Base-by-base conservation (phyloP, 2,113 vertebrate species). In the Hylia prasina region DNA sequence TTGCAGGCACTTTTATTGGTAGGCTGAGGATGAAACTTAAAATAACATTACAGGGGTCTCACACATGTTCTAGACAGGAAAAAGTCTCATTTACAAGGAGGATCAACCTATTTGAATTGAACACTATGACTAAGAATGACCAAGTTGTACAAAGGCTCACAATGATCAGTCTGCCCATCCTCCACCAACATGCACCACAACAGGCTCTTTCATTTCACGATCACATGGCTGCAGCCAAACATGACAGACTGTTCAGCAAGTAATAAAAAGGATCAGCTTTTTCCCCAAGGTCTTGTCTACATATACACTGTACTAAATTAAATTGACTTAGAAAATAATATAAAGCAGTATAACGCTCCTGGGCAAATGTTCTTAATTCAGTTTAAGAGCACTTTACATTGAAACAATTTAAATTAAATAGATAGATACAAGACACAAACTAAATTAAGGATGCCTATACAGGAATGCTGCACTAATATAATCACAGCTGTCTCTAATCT, bases 231-330 rank as follows among this genome's bases (percentile, higher is more conserved):
- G 81, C 72, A 95, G 86, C 42, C 83, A 87, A 93, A 96, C 84
- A 84, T 56, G 65, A 94, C 89, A 95, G 39, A 82, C 61, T 84
- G 83, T 75, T 95, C 89, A 95, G 93, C 73, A 87, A 87, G 69
- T 93, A 96, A 96, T 96, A 84, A 96, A 96, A 96, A 91, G 89
- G 84, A 96, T 94, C 89, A 93, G 81, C 84, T 79, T 82, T 89
- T 89, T 68, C 94, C 95, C 91, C 72, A 93, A 95, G 95, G 95
- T 89, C 94, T 96, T 79, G 81, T 91, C 95, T 87, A 91, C 40
- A 56, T 69, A 93, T 13, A 95, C 48, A 30, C 73, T 56, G 81
- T 44, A 92, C 57, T 82, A 97, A 95, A 95, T 91, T 91, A 94
- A 95, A 92, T 54, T 84, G 69, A 92, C 48, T 95, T 76, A 40